Evolutionary conservation across 2,113 vertebrate genomes (phyloP), one percentile per base, ranked within the genome.

Genomic region (Misgurnus anguillicaudatus): DNA sequence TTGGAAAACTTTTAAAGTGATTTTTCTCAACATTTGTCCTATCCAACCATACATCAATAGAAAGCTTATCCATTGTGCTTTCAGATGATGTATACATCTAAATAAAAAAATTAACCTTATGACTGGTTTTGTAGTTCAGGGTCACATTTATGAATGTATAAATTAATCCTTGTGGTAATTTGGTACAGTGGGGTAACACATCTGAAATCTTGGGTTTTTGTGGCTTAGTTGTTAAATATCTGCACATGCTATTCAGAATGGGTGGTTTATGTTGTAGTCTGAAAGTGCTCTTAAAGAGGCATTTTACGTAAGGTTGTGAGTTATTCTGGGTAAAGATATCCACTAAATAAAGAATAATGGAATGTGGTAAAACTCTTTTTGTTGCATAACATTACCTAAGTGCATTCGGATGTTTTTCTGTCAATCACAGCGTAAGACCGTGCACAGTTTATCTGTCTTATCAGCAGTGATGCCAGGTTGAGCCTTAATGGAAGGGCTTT

Each of bases 321-420:
- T 55, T n/a, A 16, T 17, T 8, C 38, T 45, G 10, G n/a, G 17
- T 57, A 41, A 72, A 31, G 16, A 24, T 24, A 70, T 39, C 16
- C 55, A 5, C 48, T 11, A 57, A 11, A 71, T 71, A 4, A 72
- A 57, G 6, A 39, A 55, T 69, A 70, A 70, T 70, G 67, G 31
- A 16, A n/a, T 70, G 24, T 9, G 41, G 39, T 58, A 57, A 41
- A 41, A 72, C n/a, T 14, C 8, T 36, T 57, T 14, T n/a, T 41
- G 14, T 41, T 72, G 51, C 9, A 13, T 3, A 39, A 39, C 16
- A 13, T 4, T 21, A 10, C 17, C 51, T 21, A 57, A 72, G n/a
- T 60, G n/a, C 38, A 42, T 58, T 42, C 5, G 8, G n/a, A 62
- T 47, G 16, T 62, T 74, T 24, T 61, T 74, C 38, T 45, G 71